phyloP scores from a whole-genome alignment of 2,113 vertebrate genomes.

The Nibea coibor region DNA sequence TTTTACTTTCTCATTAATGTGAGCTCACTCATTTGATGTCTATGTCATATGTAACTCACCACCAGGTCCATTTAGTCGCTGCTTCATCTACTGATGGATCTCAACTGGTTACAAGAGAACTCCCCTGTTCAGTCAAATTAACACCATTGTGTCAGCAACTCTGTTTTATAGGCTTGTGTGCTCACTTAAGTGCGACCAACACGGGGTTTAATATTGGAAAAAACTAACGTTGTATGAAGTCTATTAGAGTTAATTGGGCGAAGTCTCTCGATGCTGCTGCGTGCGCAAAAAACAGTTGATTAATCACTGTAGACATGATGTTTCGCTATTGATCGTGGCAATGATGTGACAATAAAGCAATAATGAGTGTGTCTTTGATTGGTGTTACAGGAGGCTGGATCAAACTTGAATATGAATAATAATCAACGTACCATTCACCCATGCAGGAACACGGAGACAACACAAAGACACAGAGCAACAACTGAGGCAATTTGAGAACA shows the following conservation, averaged over 20 bases:
- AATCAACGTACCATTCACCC: neutral
- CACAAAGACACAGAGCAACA: neutral
- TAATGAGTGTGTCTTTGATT: conserved; percentile 16
- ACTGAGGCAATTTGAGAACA: conserved; percentile 15
- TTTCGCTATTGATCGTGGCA: conserved; percentile 39
- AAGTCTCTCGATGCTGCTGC: conserved; percentile 31
- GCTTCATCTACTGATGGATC: neutral
- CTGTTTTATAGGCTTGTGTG: conserved; percentile 25
- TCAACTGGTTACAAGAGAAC: neutral
- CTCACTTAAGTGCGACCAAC: conserved; percentile 36
- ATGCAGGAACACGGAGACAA: conserved; percentile 9
- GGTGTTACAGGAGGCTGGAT: neutral
- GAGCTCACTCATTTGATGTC: neutral
- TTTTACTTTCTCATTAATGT: neutral
- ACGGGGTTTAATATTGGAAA: conserved; percentile 32
- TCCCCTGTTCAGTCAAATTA: neutral
- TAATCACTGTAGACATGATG: conserved; percentile 37
- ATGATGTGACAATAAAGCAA: conserved; percentile 32
- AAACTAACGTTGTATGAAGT: conserved; percentile 9
- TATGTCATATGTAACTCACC: neutral
- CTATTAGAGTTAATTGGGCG: conserved; percentile 17
- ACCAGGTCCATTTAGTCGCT: neutral
- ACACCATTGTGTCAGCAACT: conserved; percentile 9
- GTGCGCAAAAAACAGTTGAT: conserved; percentile 29
- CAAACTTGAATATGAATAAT: conserved; percentile 7